Evolutionary conservation across 2,113 vertebrate species (phyloP).

Genomic region (Cheilinus undulatus): DNA sequence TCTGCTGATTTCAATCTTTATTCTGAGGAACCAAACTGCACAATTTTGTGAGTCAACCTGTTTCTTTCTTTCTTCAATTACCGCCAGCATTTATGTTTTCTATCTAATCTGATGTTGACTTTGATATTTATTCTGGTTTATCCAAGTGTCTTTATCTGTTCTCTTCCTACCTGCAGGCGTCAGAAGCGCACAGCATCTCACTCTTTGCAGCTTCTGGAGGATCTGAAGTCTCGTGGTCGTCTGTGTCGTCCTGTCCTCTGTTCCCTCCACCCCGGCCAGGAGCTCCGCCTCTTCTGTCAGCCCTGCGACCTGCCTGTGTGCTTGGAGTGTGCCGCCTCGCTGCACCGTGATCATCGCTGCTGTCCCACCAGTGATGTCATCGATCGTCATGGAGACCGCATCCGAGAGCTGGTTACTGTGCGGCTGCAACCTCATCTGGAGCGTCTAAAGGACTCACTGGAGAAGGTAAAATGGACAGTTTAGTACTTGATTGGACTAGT

Average conservation of each 20-base stretch:
- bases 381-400: slow-evolving; percentile 82
- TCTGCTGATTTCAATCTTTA: too few species aligned
- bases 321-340: slow-evolving; percentile 83
- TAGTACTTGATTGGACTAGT: neutral
- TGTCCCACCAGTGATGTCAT: slow-evolving; percentile 80
- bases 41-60: too few species aligned
- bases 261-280: slow-evolving; percentile 86
- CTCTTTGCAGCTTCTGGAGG: slow-evolving; percentile 80
- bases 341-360: slow-evolving; percentile 87
- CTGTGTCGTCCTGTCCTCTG: slow-evolving; percentile 85
- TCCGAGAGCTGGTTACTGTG: slow-evolving; percentile 83
- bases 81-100: too few species aligned
- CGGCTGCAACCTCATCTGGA: slow-evolving; percentile 82
- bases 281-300: slow-evolving; percentile 91
- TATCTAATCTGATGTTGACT: too few species aligned
- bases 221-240: slow-evolving; percentile 79
- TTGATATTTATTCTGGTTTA: neutral
- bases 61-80: too few species aligned
- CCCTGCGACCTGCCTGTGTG: slow-evolving; percentile 89
- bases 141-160: neutral
- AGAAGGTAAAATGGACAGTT: slow-evolving; percentile 53
- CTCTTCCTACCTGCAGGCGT: slow-evolving; percentile 79
- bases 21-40: too few species aligned
- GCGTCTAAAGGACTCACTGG: slow-evolving; percentile 81
- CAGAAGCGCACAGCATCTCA: slow-evolving; percentile 91